Conservation (phyloP, 2,888 invertebrate genomes). For the Digitonthophagus gazella region DNA sequence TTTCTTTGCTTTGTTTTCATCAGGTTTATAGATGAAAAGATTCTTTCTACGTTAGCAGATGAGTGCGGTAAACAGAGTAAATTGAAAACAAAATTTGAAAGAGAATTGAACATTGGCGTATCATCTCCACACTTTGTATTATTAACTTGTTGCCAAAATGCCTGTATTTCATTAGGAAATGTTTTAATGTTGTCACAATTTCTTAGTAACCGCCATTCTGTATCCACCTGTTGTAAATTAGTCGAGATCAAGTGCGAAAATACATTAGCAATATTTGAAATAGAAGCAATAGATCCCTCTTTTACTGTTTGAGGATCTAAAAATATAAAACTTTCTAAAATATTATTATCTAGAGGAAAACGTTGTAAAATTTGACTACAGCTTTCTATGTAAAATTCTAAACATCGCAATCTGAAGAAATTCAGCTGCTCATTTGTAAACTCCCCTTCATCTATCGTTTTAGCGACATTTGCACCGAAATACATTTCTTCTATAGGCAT, state of each 20-base stretch:
- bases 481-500: conserved; percentile 14
- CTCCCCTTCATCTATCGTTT: neutral
- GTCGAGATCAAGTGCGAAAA: conserved; percentile 2
- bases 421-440: neutral
- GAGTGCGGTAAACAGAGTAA: too few species aligned
- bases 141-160: neutral
- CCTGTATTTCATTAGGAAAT: neutral
- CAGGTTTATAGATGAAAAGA: conserved; percentile 5
- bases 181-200: neutral
- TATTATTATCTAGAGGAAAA: conserved; percentile 5
- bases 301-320: conserved; percentile 1
- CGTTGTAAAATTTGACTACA: neutral
- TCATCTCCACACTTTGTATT: neutral
- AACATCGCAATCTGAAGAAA: conserved; percentile 5
- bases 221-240: conserved; percentile 1
- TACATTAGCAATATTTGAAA: neutral
- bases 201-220: conserved; percentile 1
- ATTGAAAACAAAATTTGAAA: conserved; percentile 3
- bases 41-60: too few species aligned
- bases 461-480: conserved; percentile 16
- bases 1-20: conserved; percentile 11
- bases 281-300: conserved; percentile 2
- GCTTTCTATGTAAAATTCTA: conserved; percentile 8
- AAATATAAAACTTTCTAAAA: neutral
- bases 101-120: neutral